These are phyloP conservation scores for Drosophila kanekoi DNA, from an alignment of 2,888 invertebrate genomes.

Conservation along the genomic window DNA sequence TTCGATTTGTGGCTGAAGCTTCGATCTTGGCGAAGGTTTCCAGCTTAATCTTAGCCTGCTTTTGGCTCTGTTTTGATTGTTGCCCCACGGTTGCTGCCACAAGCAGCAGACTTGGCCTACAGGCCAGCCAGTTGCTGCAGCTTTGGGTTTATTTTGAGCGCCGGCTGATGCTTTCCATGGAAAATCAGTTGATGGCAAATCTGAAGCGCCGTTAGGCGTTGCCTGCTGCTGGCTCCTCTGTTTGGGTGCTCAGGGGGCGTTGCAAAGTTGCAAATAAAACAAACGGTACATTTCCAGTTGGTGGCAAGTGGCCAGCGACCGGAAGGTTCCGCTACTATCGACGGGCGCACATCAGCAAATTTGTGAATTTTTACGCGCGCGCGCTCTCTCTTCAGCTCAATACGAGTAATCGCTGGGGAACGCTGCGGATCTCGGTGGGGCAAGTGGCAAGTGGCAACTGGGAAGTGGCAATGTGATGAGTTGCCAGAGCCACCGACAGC, in stretches of 20 bases:
- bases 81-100: conserved; percentile 17
- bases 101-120: conserved; percentile 19
- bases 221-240: conserved; percentile 3
- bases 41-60: not conserved
- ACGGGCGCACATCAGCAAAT: conserved; percentile 69
- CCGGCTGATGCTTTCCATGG: conserved; percentile 53
- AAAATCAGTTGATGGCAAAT: conserved; percentile 64
- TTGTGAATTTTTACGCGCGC: conserved; percentile 79
- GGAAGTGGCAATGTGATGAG: conserved; percentile 67
- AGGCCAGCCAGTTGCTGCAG: not conserved
- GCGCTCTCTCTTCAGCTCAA: conserved; percentile 48
- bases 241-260: conserved; percentile 34
- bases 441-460: conserved; percentile 40
- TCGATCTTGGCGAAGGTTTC: conserved; percentile 6
- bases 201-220: conserved; percentile 68
- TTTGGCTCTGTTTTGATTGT: not conserved
- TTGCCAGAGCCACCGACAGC: conserved; percentile 38
- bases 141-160: not conserved
- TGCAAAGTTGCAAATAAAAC: conserved; percentile 46
- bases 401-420: conserved; percentile 68
- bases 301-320: conserved; percentile 33
- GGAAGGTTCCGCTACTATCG: conserved; percentile 50
- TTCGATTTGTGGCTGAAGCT: not conserved
- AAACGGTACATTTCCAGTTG: conserved; percentile 54
- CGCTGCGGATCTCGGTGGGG: conserved; percentile 22